Percentiles rank a stretch among this genome's conserved stretches.
These are phyloP conservation scores for Apamea crenata DNA, from an alignment of 2,888 invertebrate genomes.

Conservation along the genomic window DNA sequence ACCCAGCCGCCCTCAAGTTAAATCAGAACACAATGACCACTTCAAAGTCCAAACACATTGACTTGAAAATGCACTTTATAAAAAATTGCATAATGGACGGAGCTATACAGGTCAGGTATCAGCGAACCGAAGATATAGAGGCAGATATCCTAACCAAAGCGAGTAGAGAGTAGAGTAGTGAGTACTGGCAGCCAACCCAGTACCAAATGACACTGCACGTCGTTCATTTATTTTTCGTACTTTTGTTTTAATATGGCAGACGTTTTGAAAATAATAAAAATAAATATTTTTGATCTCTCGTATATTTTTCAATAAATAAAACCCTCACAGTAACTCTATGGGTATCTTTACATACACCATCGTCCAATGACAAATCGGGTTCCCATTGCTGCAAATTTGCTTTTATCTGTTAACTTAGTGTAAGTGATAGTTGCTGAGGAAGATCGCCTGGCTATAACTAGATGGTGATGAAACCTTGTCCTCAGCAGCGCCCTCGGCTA, in stretches of 20 bases:
- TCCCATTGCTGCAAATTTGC: neutral
- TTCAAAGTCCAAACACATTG: neutral
- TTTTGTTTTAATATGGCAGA: too few species aligned
- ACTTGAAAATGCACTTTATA: neutral
- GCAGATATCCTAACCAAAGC: neutral
- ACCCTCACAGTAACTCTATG: neutral
- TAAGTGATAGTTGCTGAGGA: neutral
- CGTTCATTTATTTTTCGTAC: too few species aligned
- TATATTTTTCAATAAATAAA: too few species aligned
- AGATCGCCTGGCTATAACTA: neutral
- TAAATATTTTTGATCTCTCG: too few species aligned
- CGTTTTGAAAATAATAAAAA: too few species aligned
- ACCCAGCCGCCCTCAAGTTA: neutral
- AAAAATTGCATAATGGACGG: slow-evolving; percentile 3
- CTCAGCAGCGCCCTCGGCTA: neutral
- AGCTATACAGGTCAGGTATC: slow-evolving; percentile 7
- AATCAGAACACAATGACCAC: neutral
- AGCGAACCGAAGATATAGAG: slow-evolving; percentile 7
- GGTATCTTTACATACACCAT: neutral
- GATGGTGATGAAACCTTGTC: neutral
- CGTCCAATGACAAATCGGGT: neutral
- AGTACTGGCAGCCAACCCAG: too few species aligned
- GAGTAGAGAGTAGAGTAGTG: too few species aligned
- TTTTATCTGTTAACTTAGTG: neutral
- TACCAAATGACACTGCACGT: too few species aligned